Evolutionary conservation across 2,113 vertebrate species (phyloP).

Genomic region (Poicephalus meyeri): DNA sequence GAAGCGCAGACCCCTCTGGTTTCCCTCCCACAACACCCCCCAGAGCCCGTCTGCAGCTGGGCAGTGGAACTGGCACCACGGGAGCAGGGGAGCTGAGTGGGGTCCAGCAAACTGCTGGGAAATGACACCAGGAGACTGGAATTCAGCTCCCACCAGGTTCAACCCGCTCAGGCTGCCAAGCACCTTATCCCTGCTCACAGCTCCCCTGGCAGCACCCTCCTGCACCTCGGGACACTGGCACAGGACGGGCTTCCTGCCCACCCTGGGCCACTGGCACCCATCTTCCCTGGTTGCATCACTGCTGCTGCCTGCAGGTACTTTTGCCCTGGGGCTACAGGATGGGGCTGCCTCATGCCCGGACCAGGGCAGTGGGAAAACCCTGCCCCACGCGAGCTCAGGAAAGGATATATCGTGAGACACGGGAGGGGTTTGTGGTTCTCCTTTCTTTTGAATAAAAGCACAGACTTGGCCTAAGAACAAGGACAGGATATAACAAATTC

Average conservation of each 20-base stretch:
- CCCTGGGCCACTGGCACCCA: neutral
- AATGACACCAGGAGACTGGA: neutral
- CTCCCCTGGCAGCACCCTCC: neutral
- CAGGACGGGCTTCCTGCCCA: neutral
- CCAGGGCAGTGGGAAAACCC: neutral
- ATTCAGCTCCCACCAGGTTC: neutral
- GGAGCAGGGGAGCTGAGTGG: neutral
- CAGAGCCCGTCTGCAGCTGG: neutral
- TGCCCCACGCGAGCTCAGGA: accelerated
- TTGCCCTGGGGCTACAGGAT: accelerated
- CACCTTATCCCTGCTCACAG: accelerated
- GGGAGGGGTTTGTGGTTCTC: accelerated
- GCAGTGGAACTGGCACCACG: accelerated
- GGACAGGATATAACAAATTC: neutral
- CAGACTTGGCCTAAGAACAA: neutral
- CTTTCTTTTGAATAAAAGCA: neutral
- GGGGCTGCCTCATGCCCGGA: neutral
- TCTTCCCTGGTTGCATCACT: neutral
- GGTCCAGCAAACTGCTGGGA: neutral
- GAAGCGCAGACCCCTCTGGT: neutral
- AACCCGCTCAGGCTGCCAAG: neutral
- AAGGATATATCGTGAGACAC: accelerated
- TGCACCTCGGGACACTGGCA: accelerated
- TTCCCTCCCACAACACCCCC: accelerated
- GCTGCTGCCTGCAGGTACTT: neutral